A percentile compares a stretch with the other conserved stretches of the same genome.
These are phyloP conservation scores for Potamilus streckersoni DNA, from an alignment of 1,140 invertebrate species.

Conservation along the genomic window DNA sequence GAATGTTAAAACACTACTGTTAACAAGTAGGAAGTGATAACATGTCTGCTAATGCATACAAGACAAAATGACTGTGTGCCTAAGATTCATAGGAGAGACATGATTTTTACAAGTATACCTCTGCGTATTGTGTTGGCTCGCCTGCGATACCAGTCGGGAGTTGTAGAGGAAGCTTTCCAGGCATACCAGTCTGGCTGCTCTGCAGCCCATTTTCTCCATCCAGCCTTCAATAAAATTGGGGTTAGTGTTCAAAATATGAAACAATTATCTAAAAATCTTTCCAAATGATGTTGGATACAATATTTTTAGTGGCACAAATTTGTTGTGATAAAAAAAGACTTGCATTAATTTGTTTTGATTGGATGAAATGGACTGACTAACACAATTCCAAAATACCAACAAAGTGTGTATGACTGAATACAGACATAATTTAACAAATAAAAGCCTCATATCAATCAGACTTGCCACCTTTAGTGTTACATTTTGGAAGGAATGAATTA, in stretches of 20 bases:
- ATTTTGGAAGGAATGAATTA: too few species aligned
- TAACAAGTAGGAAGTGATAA: too few species aligned
- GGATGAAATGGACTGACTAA: too few species aligned
- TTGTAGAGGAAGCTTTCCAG: constrained; percentile 45
- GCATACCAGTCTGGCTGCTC: constrained; percentile 63
- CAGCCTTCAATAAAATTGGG: constrained; percentile 38
- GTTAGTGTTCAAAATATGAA: neutral
- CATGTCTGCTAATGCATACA: too few species aligned
- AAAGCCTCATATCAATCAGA: too few species aligned
- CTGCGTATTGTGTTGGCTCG: constrained; percentile 47
- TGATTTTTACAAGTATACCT: constrained; percentile 34
- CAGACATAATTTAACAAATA: too few species aligned
- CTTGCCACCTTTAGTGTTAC: too few species aligned
- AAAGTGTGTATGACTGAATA: too few species aligned
- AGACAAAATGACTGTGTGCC: neutral
- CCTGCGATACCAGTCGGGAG: constrained; percentile 61
- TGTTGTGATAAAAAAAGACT: too few species aligned
- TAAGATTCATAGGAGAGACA: neutral
- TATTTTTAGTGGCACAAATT: neutral
- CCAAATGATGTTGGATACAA: neutral
- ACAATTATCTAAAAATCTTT: neutral
- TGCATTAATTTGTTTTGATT: too few species aligned
- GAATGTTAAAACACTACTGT: too few species aligned
- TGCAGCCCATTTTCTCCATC: constrained; percentile 60
- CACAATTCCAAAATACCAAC: too few species aligned